Evolutionary conservation across 1,140 invertebrate species (phyloP), one percentile per base, ranked within the genome.

Genomic region (Psilanteris sp.): DNA sequence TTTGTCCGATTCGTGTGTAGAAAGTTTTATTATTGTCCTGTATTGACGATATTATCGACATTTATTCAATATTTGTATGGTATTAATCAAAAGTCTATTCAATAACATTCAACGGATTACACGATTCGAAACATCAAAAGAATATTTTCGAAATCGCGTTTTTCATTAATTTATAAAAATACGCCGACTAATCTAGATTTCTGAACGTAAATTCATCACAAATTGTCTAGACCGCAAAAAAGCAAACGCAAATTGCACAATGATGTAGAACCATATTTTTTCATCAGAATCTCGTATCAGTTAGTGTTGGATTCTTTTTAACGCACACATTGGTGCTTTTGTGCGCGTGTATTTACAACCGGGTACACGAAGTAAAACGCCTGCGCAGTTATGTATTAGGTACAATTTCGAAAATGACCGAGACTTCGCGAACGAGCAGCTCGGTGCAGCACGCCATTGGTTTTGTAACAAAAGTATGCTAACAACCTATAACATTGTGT

Each of bases 401-500:
- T 43, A 66, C 46, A 66, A 55, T 67, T 67, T 55, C 50, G 29
- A 55, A 55, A 67, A 54, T 67, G 48, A 67, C 61, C 46, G 18
- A 48, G 37, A 66, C 61, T 37, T 52, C 44, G 34, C 41, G 43
- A 62, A 50, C 34, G 43, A 48, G 26, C 32, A n/a, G 26, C 36
- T 50, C 27, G 24, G 26, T 37, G 10, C 37, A 13, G 52, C 36
- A 15, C 52, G 29, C 37, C 48, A 57, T 57, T 68, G 39, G 39
- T 68, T 68, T 68, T 41, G 62, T n/a, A 67, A 67, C 48, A 67
- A 67, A 55, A 54, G 50, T 67, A 50, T 50, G 62, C 55, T 46
- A 67, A 55, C 48, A 67, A 37, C 22, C 14, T 41, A 10, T n/a
- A n/a, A 48, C 48, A 46, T 55, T 18, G 39, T 10, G 6, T 22